phyloP scores from a whole-genome alignment of 2,113 vertebrate species.

The Nothoprocta perdicaria region DNA sequence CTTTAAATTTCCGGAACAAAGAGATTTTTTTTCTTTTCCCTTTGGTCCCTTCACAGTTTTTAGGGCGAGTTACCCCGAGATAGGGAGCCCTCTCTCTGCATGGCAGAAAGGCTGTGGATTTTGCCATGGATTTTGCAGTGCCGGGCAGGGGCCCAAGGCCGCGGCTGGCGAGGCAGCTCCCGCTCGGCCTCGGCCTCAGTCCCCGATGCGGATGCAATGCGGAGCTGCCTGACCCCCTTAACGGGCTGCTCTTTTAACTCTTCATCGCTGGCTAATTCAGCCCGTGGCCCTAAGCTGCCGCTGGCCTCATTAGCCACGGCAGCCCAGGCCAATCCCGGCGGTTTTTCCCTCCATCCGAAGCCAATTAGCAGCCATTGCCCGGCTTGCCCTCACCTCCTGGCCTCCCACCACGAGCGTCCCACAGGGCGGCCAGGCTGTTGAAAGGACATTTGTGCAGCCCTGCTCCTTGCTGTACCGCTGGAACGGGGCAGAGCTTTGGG shows the following conservation, averaged over 20 bases:
- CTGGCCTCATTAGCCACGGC: background rate
- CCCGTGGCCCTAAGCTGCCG: background rate
- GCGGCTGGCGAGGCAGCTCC: no score
- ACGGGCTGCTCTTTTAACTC: background rate
- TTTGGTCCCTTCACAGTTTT: no score
- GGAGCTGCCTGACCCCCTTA: background rate
- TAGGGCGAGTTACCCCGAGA: background rate
- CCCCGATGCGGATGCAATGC: background rate
- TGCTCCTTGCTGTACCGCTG: background rate
- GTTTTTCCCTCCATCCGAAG: constrained; percentile 7
- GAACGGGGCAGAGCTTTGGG: background rate
- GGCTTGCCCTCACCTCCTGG: background rate
- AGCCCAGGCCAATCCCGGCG: background rate
- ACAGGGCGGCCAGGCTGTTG: background rate
- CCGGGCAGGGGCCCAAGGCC: no score
- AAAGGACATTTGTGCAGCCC: background rate
- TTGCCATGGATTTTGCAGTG: no score
- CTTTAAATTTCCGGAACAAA: background rate
- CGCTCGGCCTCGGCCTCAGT: background rate
- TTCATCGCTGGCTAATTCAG: background rate
- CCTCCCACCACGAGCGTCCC: background rate
- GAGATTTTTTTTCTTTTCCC: no score
- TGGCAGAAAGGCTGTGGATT: background rate
- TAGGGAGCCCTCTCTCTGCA: background rate
- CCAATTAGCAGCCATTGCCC: background rate